These are phyloP conservation scores for Phaonia tiefii DNA, from an alignment of 2,888 invertebrate genomes.

Conservation along the genomic window DNA sequence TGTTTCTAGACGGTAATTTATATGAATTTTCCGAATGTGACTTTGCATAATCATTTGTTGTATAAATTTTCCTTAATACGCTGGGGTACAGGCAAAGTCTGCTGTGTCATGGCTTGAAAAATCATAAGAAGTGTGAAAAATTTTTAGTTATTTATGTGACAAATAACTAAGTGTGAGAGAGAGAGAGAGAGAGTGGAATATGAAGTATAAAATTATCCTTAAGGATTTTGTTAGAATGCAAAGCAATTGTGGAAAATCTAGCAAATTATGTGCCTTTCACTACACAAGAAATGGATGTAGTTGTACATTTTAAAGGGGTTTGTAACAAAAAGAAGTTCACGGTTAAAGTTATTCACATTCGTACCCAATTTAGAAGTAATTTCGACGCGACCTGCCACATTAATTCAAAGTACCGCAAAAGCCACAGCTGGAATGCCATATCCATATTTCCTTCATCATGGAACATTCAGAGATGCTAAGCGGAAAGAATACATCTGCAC, in stretches of 20 bases:
- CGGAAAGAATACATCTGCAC: too few species aligned
- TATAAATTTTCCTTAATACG: slow-evolving; percentile 65
- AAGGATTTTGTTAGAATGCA: slow-evolving; percentile 43
- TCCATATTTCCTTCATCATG: too few species aligned
- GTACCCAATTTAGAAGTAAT: too few species aligned
- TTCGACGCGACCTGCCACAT: too few species aligned
- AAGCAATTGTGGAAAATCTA: slow-evolving; percentile 48
- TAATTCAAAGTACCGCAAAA: too few species aligned
- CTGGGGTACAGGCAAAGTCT: slow-evolving; percentile 5
- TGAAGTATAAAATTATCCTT: slow-evolving; percentile 26
- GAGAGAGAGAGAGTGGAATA: too few species aligned
- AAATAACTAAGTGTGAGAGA: slow-evolving; percentile 21
- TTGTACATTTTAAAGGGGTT: too few species aligned
- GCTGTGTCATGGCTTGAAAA: background rate
- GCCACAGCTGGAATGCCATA: too few species aligned
- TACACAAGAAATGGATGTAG: background rate
- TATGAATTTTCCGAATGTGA: slow-evolving; percentile 68
- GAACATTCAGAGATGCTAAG: too few species aligned
- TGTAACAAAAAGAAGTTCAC: too few species aligned
- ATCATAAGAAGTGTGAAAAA: background rate
- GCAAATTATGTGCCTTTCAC: slow-evolving; percentile 45
- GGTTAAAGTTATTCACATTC: too few species aligned
- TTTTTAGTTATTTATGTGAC: slow-evolving; percentile 52
- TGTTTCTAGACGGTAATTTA: slow-evolving; percentile 57
- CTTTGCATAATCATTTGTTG: slow-evolving; percentile 70